Percentiles rank a stretch among this genome's conserved stretches.
These are phyloP conservation scores for Smutsia gigantea DNA, from an alignment of 2,797 vertebrate species.

Conservation along the genomic window DNA sequence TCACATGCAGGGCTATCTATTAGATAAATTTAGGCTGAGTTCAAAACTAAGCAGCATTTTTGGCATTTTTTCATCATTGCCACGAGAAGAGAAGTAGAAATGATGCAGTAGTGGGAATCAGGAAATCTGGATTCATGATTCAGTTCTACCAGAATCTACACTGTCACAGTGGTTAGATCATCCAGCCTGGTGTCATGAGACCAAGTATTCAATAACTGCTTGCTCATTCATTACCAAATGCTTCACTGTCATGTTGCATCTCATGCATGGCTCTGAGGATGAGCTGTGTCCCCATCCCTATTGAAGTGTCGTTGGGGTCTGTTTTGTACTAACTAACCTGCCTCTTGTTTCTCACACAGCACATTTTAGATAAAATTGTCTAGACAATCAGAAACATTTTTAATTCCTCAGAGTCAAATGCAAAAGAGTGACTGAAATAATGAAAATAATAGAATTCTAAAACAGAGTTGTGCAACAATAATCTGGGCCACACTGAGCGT, in stretches of 20 bases:
- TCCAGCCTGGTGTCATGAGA: background rate
- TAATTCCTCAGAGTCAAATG: background rate
- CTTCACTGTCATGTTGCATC: background rate
- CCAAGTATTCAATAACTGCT: background rate
- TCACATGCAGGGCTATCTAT: background rate
- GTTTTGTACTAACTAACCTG: background rate
- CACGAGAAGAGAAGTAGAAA: background rate
- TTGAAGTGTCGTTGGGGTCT: background rate
- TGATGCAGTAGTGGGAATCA: background rate
- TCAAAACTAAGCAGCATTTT: constrained; percentile 22
- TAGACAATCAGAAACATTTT: background rate
- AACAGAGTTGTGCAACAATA: background rate
- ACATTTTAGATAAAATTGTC: background rate
- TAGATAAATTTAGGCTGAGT: background rate
- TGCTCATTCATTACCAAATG: background rate
- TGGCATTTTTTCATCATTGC: background rate
- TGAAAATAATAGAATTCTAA: background rate
- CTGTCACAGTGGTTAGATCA: background rate
- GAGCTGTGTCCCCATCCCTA: background rate
- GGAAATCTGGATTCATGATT: background rate
- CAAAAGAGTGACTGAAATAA: background rate
- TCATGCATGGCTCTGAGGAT: background rate
- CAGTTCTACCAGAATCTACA: background rate
- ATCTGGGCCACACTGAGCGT: background rate
- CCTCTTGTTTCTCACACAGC: background rate